Base-by-base conservation (phyloP, 1,140 invertebrate species). In the Procambarus virginalis region DNA sequence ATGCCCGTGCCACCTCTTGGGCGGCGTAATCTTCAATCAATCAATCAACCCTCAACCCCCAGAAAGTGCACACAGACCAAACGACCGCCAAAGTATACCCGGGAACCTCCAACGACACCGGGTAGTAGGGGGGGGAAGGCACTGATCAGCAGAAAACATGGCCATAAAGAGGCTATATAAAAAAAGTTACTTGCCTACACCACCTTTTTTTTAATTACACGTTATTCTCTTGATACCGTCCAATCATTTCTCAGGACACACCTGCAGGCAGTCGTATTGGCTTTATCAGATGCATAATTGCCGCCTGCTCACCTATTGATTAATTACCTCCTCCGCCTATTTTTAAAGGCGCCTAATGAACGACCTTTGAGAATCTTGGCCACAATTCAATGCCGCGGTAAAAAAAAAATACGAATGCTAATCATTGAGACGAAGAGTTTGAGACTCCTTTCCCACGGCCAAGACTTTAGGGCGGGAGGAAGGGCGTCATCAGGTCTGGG, bases 231-330 rank as follows among this genome's bases (percentile, higher is more conserved):
- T 5, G 51, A 12, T 55, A 73, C 22, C 8, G 68, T n/a, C 68
- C 68, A 73, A 73, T 73, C 68, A 73, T 73, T 73, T 73, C 8
- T 73, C n/a, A 34, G n/a, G 68, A 8, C 68, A 34, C 68, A 73
- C n/a, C 68, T 73, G 6, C 68, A 6, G 22, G 68, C 22, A 8
- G 22, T 73, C n/a, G 34, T 73, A 73, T 73, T 73, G 68, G 3
- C 68, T 73, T 73, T 34, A 73, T 73, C 68, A 73, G 68, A 73
- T 22, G 68, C n/a, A 34, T 73, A 73, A 73, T 73, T 73, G 34
- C 68, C 4, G 68, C 68, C 20, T 73, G 68, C 68, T 34, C 68
- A 34, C 3, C 68, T n/a, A 73, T 34, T 73, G 68, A 73, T 73
- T 73, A 73, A 73, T 73, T 34, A 73, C n/a, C 68, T 73, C 5